Evolutionary conservation across 1,140 invertebrate species (phyloP).

Genomic region (Arctopsyche grandis): DNA sequence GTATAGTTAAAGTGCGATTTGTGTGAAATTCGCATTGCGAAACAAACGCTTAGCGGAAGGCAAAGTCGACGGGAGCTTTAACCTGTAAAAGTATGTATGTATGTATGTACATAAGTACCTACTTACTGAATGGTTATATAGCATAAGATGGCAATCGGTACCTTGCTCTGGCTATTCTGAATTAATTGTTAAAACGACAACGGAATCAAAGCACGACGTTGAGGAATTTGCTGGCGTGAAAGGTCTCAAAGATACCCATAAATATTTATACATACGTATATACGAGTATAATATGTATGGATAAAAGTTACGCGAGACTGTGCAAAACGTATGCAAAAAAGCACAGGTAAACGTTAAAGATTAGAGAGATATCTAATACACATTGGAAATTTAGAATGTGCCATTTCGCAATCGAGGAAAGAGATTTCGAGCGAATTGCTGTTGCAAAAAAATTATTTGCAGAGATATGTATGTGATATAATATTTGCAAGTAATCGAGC

Average conservation of each 20-base stretch:
- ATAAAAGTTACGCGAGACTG: neutral
- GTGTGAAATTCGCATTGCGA: neutral
- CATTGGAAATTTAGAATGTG: neutral
- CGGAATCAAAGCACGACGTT: neutral
- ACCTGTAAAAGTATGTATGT: too few species aligned
- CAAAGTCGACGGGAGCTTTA: too few species aligned
- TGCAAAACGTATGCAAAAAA: constrained; percentile 17
- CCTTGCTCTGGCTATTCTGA: too few species aligned
- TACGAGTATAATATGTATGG: too few species aligned
- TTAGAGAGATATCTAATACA: neutral
- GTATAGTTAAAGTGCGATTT: neutral
- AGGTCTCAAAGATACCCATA: constrained; percentile 2
- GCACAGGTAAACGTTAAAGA: neutral
- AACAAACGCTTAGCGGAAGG: neutral
- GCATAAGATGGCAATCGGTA: too few species aligned
- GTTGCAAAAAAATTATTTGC: neutral
- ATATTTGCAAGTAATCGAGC: constrained; percentile 28
- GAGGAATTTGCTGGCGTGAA: constrained; percentile 3
- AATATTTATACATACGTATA: neutral
- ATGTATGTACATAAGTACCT: too few species aligned
- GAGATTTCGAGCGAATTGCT: neutral
- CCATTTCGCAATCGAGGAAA: constrained; percentile 2
- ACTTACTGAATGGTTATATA: too few species aligned
- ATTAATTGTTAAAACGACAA: neutral
- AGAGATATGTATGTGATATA: too few species aligned